Percentiles rank a stretch among this genome's conserved stretches.
phyloP scores from a whole-genome alignment of 1,140 invertebrate species.

The Pseudobourletiella spinata region DNA sequence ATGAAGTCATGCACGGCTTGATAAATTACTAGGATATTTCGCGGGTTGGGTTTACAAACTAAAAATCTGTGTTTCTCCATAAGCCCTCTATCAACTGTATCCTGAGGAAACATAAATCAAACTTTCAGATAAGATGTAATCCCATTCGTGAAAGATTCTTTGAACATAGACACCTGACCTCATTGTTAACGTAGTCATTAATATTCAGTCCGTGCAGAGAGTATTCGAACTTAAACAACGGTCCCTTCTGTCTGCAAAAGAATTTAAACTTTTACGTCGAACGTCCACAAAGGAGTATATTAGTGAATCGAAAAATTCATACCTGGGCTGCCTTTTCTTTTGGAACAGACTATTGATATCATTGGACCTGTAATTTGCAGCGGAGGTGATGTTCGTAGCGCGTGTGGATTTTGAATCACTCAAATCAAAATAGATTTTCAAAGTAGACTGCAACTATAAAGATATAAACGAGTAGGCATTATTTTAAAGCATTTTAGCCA shows the following conservation, averaged over 20 bases:
- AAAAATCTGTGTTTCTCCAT: constrained; percentile 40
- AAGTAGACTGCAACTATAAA: constrained; percentile 51
- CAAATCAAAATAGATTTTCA: constrained; percentile 35
- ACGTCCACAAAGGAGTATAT: not conserved
- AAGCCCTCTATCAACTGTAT: constrained; percentile 25
- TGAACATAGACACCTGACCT: no score
- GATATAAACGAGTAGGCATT: not conserved
- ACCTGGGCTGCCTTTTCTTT: constrained; percentile 54
- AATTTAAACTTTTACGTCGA: not conserved
- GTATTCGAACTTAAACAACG: constrained; percentile 69
- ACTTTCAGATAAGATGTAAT: not conserved
- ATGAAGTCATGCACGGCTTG: constrained; percentile 64
- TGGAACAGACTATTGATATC: constrained; percentile 56
- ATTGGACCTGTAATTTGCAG: no score
- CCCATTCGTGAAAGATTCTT: no score
- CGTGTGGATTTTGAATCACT: constrained; percentile 30
- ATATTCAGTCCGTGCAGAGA: constrained; percentile 63
- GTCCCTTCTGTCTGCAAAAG: constrained; percentile 46
- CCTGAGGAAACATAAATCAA: constrained; percentile 15
- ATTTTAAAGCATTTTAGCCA: not conserved
- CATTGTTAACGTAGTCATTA: constrained; percentile 45
- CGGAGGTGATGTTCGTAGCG: no score
- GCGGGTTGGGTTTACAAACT: constrained; percentile 61
- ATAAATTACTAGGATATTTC: constrained; percentile 67
- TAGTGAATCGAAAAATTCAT: constrained; percentile 5